Base-by-base conservation (phyloP, 2,113 vertebrate genomes). In the Microcebus lehilahytsara region DNA sequence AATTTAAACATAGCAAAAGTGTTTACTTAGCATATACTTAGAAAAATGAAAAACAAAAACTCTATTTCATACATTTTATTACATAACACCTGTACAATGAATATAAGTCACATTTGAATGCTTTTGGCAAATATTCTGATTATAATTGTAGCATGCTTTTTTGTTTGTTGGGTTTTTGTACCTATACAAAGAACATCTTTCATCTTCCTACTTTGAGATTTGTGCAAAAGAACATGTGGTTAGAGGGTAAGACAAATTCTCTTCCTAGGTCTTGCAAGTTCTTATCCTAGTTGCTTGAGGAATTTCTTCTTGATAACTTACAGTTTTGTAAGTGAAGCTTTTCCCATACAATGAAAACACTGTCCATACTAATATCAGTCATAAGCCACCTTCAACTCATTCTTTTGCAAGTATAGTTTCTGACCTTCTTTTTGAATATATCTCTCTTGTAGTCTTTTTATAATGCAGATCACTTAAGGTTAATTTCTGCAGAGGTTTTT, bases 31-130 rank as follows among this genome's bases (percentile, higher is more conserved):
- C 71, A 25, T 84, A 20, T 75, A 42, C 32, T 49, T 69, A 51
- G n/a, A 92, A 74, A 86, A 75, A n/a, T 92, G 51, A 66, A 88
- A 89, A 92, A 86, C 17, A 60, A 58, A 46, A 53, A 81, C 64
- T 37, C 51, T 13, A 46, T 80, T 62, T 92, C 1, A 37, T 92
- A 27, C 34, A 64, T 91, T 60, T 95, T 69, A 91, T 97, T 88
- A 84, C 19, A 49, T 77, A 64, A 10, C 25, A 95, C 9, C 3
- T 22, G 34, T 93, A 81, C 37, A 93, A 12, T 95, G 71, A 93
- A 83, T 92, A 56, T 69, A 22, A 2, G 37, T 86, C 46, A 60
- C 71, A 81, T 66, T 62, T 90, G n/a, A 81, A 34, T 69, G 34
- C 40, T 67, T 46, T 80, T 71, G 37, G 14, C 58, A 93, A 51